phyloP scores from a whole-genome alignment of 64 coral and sea anemone species.

The Stichodactyla mertensii region DNA sequence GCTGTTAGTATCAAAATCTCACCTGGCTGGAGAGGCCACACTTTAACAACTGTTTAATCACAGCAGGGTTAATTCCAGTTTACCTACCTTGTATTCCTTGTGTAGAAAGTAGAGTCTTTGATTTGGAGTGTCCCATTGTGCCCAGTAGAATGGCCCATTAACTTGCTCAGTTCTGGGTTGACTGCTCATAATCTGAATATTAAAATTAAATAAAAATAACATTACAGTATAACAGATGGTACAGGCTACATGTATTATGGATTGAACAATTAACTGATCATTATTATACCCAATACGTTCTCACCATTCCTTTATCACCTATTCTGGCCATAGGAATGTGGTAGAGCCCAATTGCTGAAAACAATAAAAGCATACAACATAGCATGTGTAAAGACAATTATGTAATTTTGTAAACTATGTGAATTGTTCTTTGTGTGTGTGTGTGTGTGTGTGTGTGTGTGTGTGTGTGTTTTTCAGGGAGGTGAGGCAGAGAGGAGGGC shows the following conservation, averaged over 20 bases:
- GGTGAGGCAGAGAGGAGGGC: no score
- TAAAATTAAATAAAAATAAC: neutral
- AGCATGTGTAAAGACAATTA: no score
- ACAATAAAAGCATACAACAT: neutral
- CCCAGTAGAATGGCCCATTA: conserved; percentile 66
- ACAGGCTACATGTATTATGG: neutral
- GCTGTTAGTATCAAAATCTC: no score
- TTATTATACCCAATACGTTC: neutral
- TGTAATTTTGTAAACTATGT: no score
- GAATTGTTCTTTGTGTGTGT: no score
- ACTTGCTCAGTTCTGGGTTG: conserved; percentile 82
- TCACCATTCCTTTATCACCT: conserved; percentile 87
- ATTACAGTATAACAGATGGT: neutral
- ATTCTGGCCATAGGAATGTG: conserved; percentile 85
- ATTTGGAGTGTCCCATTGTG: conserved; percentile 73
- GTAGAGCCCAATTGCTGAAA: conserved; percentile 72
- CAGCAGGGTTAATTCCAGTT: neutral
- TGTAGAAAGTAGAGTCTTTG: conserved; percentile 72
- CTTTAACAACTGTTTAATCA: no score
- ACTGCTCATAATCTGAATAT: conserved; percentile 71
- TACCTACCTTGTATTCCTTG: neutral
- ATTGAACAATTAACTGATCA: no score
- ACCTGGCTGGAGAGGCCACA: no score
- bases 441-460: no score
- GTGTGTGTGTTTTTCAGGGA: no score